Percentiles rank a stretch among this genome's conserved stretches.
Conservation (phyloP, 2,797 vertebrate genomes). For the Chrosomus eos region DNA sequence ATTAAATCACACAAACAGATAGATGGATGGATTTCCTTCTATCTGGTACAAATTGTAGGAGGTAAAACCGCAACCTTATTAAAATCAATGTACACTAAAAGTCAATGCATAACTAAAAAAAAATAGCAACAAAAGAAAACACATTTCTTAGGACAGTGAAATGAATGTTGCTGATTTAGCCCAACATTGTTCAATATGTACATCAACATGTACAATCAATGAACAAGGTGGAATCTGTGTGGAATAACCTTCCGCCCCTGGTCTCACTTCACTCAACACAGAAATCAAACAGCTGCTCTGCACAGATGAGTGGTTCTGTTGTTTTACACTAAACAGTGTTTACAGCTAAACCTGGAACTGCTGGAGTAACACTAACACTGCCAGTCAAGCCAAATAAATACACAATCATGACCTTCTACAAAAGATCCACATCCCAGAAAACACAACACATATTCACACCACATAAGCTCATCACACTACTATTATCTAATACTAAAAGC, state of each 20-base stretch:
- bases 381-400: not conserved
- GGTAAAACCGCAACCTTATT: not conserved
- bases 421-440: not conserved
- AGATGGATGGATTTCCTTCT: not conserved
- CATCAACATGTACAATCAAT: constrained; percentile 13
- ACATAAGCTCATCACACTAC: not conserved
- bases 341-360: not conserved
- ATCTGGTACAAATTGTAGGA: not conserved
- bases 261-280: not conserved
- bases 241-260: not conserved
- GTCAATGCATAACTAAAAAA: not conserved
- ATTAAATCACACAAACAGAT: not conserved
- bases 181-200: not conserved
- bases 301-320: not conserved
- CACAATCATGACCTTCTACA: not conserved
- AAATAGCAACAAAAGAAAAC: not conserved
- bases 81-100: not conserved
- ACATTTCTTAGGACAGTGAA: not conserved
- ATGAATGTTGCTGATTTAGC: constrained; percentile 8
- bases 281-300: constrained; percentile 1
- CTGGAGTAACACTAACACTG: not conserved
- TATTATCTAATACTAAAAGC: not conserved
- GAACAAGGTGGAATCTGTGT: not conserved
- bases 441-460: not conserved
- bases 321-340: not conserved